These are phyloP conservation scores for Cremastinae sp. DNA, from an alignment of 2,888 invertebrate species.

Conservation along the genomic window DNA sequence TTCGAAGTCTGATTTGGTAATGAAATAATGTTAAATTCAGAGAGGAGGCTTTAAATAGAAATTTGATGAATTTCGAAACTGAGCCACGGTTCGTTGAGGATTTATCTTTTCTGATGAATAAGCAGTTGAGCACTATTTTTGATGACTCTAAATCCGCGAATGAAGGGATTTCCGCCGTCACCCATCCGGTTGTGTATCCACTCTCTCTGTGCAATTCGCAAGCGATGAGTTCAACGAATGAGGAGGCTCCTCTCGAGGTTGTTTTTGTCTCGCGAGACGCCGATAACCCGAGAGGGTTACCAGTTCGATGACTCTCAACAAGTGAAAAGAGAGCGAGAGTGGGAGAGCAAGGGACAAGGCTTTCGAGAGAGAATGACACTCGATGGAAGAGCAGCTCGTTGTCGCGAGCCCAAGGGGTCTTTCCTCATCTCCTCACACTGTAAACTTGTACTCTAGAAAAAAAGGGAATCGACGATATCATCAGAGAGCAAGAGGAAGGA, in stretches of 20 bases:
- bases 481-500: no score
- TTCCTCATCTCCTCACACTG: slow-evolving; percentile 26
- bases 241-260: background rate
- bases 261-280: slow-evolving; percentile 27
- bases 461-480: no score
- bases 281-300: slow-evolving; percentile 44
- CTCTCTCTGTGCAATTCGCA: background rate
- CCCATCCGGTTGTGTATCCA: no score
- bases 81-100: no score
- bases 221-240: background rate
- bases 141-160: no score
- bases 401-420: slow-evolving; percentile 63
- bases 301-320: slow-evolving; percentile 60
- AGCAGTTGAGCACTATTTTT: no score
- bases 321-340: slow-evolving; percentile 31
- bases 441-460: slow-evolving; percentile 10
- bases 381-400: slow-evolving; percentile 74
- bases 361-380: slow-evolving; percentile 71
- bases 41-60: no score
- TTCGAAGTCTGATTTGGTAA: no score
- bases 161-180: no score
- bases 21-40: no score
- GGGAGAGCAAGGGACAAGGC: slow-evolving; percentile 58
- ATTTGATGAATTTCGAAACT: no score
- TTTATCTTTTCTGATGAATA: no score